Evolutionary conservation across 1,140 invertebrate species (phyloP).

Genomic region (Alviniconcha marisindica): DNA sequence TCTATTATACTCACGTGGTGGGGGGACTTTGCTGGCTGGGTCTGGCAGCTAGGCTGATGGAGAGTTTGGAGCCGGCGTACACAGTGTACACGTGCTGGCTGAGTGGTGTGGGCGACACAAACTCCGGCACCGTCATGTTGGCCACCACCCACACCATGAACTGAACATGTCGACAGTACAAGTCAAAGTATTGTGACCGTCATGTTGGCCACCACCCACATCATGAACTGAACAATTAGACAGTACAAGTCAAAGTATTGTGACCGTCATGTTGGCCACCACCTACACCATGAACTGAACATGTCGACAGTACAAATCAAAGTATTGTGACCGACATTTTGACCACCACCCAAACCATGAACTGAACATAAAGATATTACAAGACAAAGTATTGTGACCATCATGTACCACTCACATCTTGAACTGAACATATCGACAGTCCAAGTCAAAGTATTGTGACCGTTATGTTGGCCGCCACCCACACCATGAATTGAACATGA

Average conservation of each 20-base stretch:
- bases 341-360: neutral
- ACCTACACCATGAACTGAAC: conserved; percentile 11
- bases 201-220: neutral
- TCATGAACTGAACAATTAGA: neutral
- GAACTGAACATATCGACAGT: neutral
- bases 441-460: neutral
- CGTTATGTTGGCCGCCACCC: neutral
- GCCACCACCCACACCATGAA: conserved; percentile 31
- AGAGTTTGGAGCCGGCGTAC: conserved; percentile 24
- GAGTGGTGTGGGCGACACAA: conserved; percentile 19
- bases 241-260: neutral
- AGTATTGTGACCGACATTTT: neutral
- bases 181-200: neutral
- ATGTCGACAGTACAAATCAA: neutral
- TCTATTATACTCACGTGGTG: neutral
- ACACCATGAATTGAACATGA: neutral
- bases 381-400: neutral
- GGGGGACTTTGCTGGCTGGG: neutral
- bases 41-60: conserved; percentile 20
- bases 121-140: conserved; percentile 31
- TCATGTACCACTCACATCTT: neutral
- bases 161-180: neutral
- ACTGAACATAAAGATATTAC: neutral
- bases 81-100: conserved; percentile 37
- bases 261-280: neutral